A percentile compares a stretch with the other conserved stretches of the same genome.
phyloP scores from a whole-genome alignment of 2,113 vertebrate genomes.

The Paedocypris sp. region DNA sequence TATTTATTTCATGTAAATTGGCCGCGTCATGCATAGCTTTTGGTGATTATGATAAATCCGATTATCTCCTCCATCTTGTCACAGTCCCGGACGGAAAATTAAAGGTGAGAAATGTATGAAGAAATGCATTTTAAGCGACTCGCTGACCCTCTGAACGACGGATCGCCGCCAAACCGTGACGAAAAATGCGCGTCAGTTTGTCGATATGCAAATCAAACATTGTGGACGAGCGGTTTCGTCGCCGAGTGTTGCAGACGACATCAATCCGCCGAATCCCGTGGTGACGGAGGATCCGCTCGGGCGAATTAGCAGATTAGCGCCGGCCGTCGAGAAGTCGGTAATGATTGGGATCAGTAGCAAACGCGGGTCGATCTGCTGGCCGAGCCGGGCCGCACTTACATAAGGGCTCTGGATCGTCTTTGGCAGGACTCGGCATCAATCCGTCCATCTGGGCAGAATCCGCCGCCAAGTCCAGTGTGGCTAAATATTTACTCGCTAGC shows the following conservation, averaged over 20 bases:
- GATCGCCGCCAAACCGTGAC: too few species aligned
- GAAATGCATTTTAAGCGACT: constrained; percentile 57
- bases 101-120: constrained; percentile 54
- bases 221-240: too few species aligned
- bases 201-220: too few species aligned
- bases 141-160: constrained; percentile 8
- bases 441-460: constrained; percentile 91
- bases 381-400: constrained; percentile 11
- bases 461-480: constrained; percentile 81
- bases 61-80: constrained; percentile 66
- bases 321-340: too few species aligned
- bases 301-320: too few species aligned
- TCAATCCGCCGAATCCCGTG: too few species aligned
- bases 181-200: too few species aligned
- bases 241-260: too few species aligned
- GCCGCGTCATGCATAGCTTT: constrained; percentile 46
- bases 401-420: constrained; percentile 66
- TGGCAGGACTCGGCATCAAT: constrained; percentile 78
- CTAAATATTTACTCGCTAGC: constrained; percentile 88
- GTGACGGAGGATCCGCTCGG: too few species aligned
- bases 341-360: constrained; percentile 7
- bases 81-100: constrained; percentile 56
- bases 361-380: constrained; percentile 1
- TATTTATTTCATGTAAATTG: constrained; percentile 59
- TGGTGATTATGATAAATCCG: constrained; percentile 66